Conservation (phyloP, 2,797 vertebrate species). For the Falco concolor region DNA sequence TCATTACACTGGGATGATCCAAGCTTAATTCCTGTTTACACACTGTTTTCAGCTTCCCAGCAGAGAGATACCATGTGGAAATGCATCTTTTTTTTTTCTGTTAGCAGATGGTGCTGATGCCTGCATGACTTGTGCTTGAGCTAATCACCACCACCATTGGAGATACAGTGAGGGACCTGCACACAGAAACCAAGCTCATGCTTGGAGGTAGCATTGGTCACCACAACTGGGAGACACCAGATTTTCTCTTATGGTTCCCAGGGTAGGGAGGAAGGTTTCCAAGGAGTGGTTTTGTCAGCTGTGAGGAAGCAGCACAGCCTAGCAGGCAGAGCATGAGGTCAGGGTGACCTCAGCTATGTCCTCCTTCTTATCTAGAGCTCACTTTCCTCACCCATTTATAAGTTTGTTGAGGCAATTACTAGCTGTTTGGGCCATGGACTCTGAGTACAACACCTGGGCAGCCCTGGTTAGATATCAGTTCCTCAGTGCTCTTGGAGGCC, state of each 20-base stretch:
- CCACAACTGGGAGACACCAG: background rate
- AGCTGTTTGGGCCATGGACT: background rate
- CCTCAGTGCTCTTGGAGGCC: background rate
- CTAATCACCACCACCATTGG: background rate
- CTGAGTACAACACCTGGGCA: background rate
- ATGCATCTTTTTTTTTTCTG: background rate
- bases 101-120: background rate
- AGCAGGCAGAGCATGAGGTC: background rate
- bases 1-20: background rate
- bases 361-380: background rate
- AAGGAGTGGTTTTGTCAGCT: background rate
- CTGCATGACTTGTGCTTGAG: background rate
- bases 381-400: background rate
- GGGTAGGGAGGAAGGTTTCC: background rate
- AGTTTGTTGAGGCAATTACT: background rate
- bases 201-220: background rate
- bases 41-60: background rate
- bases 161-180: background rate
- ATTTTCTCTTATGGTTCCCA: background rate
- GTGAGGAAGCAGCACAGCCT: background rate
- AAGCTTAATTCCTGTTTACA: background rate
- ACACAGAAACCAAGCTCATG: fast-evolving
- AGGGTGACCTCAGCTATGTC: background rate
- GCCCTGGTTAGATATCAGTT: background rate
- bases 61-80: background rate